Evolutionary conservation across 2,888 invertebrate species (phyloP).

Genomic region (Prenolepis imparis): DNA sequence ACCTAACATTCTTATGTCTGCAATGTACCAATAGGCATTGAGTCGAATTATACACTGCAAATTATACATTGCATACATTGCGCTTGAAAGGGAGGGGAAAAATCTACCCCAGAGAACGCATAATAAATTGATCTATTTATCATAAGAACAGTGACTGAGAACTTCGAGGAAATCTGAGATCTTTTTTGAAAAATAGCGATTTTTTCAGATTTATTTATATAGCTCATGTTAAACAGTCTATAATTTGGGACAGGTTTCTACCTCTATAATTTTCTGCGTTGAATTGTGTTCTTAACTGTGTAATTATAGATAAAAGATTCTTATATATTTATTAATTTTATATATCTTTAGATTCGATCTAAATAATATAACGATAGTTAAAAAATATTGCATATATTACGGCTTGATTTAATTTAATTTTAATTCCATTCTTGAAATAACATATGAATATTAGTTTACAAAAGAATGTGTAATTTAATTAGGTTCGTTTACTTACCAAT

Average conservation of each 20-base stretch:
- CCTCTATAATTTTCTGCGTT: background rate
- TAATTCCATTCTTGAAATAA: background rate
- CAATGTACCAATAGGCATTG: background rate
- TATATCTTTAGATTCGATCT: background rate
- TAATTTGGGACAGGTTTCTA: background rate
- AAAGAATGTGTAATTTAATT: background rate
- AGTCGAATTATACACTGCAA: background rate
- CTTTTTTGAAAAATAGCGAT: background rate
- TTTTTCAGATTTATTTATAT: conserved; percentile 9
- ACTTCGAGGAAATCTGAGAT: background rate
- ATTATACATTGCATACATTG: conserved; percentile 21
- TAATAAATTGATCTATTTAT: background rate
- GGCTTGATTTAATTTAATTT: background rate
- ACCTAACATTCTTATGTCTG: background rate
- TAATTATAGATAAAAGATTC: background rate
- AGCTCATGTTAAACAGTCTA: conserved; percentile 2
- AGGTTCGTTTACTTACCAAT: conserved; percentile 88
- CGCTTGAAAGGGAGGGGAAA: background rate
- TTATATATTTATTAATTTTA: background rate
- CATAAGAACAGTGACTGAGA: background rate
- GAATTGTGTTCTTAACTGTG: conserved; percentile 6
- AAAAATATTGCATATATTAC: background rate
- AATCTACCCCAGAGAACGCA: background rate
- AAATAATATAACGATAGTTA: background rate
- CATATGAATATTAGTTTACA: background rate